Evolutionary conservation across 2,113 vertebrate genomes (phyloP).

Genomic region (Cololabis saira): DNA sequence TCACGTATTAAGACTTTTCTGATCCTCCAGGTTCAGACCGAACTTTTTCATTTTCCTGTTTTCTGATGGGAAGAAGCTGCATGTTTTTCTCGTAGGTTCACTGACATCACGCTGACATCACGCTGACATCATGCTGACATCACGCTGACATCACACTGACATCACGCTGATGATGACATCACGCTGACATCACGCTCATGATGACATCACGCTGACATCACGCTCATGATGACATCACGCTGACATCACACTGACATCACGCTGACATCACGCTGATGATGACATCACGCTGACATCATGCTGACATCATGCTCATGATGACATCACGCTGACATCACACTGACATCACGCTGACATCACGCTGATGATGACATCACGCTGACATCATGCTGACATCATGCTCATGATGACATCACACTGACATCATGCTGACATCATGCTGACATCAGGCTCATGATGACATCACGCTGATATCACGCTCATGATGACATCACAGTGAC

Average conservation of each 20-base stretch:
- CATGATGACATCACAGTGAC: too few species aligned
- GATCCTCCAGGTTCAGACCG: neutral
- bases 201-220: conserved; percentile 73
- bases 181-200: conserved; percentile 73
- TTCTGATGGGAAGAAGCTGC: conserved; percentile 44
- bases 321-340: conserved; percentile 71
- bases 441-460: too few species aligned
- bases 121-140: conserved; percentile 74
- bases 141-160: conserved; percentile 71
- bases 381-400: too few species aligned
- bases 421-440: conserved; percentile 73
- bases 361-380: too few species aligned
- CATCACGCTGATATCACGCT: conserved; percentile 73
- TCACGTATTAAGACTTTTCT: neutral
- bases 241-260: conserved; percentile 73
- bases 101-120: conserved; percentile 71
- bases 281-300: conserved; percentile 73
- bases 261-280: too few species aligned
- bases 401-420: too few species aligned
- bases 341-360: conserved; percentile 73
- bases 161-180: conserved; percentile 73
- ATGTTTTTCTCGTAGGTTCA: conserved; percentile 62
- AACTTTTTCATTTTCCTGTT: neutral
- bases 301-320: too few species aligned
- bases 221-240: too few species aligned